Base-by-base conservation (phyloP, 2,113 vertebrate genomes). In the Engystomops pustulosus region DNA sequence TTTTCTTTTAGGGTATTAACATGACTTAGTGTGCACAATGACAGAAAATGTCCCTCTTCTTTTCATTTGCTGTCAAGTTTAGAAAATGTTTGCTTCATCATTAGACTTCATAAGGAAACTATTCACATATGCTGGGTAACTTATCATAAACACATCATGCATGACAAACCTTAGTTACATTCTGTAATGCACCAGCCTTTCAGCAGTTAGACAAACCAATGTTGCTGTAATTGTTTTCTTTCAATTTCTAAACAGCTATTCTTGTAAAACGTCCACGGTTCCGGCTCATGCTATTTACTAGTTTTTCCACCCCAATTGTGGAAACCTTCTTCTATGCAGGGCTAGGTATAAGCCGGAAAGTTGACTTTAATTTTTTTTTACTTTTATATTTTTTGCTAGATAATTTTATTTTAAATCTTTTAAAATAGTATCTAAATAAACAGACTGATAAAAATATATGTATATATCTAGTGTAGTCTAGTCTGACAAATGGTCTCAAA, bases 161-260 rank as follows among this genome's bases (percentile, higher is more conserved):
- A 30, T 67, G 41, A 65, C 30, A 67, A 65, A 76, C 55, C 49
- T 49, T 36, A 27, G 55, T 18, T 67, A 47, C 53, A 71, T 62
- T 12, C 51, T 12, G 23, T 51, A 47, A 23, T 62, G 25, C 25
- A 10, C 14, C 47, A 47, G 20, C 23, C 20, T 67, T 81, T 74
- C 81, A 17, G 55, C 77, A 67, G 81, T 76, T 84, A 20, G 32
- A 77, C 58, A 41, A 41, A 77, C 27, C 72, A 68, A 38, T 77
- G 55, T 14, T 53, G 34, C 10, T 18, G 70, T 84, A 84, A 84
- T 77, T 68, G 25, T 77, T 84, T 68, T 68, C 81, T 77, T 76
- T 75, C 77, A 72, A 84, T 77, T 84, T 44, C 9, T 18, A 36
- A 51, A 27, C 81, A 84, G 81, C 71, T 84, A 72, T 77, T 51